Evolutionary conservation across 1,140 invertebrate genomes (phyloP), one percentile per base, ranked within the genome.

Genomic region (Cydia pomonella): DNA sequence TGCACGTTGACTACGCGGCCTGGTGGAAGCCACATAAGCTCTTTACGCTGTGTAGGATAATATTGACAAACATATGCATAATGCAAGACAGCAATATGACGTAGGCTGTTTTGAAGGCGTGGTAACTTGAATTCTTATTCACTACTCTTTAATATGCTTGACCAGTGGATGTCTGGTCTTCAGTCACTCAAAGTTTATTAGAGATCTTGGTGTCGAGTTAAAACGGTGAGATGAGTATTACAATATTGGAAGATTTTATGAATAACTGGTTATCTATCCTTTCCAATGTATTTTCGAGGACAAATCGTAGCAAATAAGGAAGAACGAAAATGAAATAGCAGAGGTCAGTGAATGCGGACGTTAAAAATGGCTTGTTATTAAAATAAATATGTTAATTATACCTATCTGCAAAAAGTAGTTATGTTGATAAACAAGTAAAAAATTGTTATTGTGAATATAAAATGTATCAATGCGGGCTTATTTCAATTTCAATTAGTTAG

Each of bases 321-420:
- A 23, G 53, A 59, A 59, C 7, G 41, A 44, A 44, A 44, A 44
- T 44, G 3, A 44, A 44, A 44, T 59, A 59, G 10, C 53, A 59
- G 21, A 59, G 53, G 53, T 59, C 53, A 59, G 53, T 59, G 21
- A 59, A 59, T 59, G 53, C 53, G 53, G 53, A 59, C 53, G 21
- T 59, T 23, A 59, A 21, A 5, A n/a, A 59, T 59, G 9, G 4
- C n/a, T n/a, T 59, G 21, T 59, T 59, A 3, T 23, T 59, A 23
- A 59, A 23, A 0, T n/a, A 13, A 23, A 59, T 53, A 53, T 53
- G 50, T 47, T 16, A 47, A 47, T n/a, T n/a, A n/a, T 53, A 53
- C 53, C 21, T 21, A 10, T 59, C 21, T 23, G 53, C 53, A 59
- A 59, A 59, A 59, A 59, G 53, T 59, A 59, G 9, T 59, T 23